Conservation (phyloP, 2,113 vertebrate species). For the Perca schrenkii region DNA sequence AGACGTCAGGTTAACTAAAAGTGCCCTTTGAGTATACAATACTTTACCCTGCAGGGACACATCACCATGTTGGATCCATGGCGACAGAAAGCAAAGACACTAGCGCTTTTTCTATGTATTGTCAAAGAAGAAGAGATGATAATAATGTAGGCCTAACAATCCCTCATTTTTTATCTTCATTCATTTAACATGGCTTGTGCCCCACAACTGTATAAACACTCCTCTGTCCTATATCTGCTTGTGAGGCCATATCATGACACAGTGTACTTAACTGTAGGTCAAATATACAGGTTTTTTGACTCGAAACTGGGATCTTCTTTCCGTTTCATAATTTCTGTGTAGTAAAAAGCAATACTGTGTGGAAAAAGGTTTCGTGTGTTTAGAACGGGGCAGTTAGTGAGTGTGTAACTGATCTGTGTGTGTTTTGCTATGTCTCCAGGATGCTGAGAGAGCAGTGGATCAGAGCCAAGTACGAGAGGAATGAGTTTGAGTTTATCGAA, state of each 20-base stretch:
- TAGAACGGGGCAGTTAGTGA: neutral
- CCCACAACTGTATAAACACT: neutral
- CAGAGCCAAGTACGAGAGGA: constrained; percentile 94
- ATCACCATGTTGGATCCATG: too few species aligned
- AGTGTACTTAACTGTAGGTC: neutral
- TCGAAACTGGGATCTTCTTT: neutral
- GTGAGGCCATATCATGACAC: neutral
- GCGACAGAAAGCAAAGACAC: too few species aligned
- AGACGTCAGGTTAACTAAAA: neutral
- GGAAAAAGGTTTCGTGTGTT: neutral
- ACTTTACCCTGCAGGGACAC: neutral
- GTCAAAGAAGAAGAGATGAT: too few species aligned
- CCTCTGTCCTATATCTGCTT: neutral
- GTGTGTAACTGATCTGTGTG: constrained; percentile 39
- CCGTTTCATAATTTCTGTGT: neutral
- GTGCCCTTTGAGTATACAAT: neutral
- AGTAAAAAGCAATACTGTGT: neutral
- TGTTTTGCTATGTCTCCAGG: constrained; percentile 77
- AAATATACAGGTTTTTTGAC: neutral
- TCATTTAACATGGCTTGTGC: too few species aligned
- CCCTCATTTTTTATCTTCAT: too few species aligned
- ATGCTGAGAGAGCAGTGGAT: constrained; percentile 97
- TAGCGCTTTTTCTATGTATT: too few species aligned
- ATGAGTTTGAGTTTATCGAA: constrained; percentile 93
- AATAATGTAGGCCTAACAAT: too few species aligned